Conservation (phyloP, 2,888 invertebrate species). For the Sphaerophoria rueppellii region DNA sequence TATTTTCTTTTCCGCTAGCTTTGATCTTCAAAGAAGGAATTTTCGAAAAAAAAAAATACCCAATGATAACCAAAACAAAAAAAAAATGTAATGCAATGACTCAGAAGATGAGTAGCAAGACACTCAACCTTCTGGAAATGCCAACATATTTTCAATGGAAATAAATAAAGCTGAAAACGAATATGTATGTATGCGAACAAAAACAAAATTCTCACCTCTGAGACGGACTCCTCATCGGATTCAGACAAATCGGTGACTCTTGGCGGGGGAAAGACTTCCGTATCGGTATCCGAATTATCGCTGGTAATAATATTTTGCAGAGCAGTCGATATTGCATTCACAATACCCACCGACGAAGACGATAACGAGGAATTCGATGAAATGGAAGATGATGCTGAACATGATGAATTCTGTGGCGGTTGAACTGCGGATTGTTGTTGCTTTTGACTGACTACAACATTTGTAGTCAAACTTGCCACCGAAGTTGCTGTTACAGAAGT, state of each 20-base stretch:
- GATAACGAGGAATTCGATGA: constrained; percentile 80
- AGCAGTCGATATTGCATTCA: constrained; percentile 79
- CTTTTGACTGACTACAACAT: constrained; percentile 83
- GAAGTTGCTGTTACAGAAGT: constrained; percentile 75
- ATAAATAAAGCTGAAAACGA: constrained; percentile 8
- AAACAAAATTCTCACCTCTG: constrained; percentile 88
- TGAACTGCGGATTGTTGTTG: constrained; percentile 83
- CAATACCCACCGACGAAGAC: constrained; percentile 80
- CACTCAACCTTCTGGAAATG: no score
- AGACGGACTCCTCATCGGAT: constrained; percentile 97
- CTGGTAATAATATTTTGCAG: constrained; percentile 85
- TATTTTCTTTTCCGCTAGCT: no score
- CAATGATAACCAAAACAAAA: neutral
- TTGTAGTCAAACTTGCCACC: constrained; percentile 73
- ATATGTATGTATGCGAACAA: neutral
- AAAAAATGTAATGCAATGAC: neutral
- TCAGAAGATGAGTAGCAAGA: constrained; percentile 9
- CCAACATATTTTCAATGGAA: neutral
- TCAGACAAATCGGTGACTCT: constrained; percentile 97
- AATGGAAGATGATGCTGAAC: constrained; percentile 78
- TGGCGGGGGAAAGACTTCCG: constrained; percentile 90
- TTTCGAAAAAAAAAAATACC: neutral
- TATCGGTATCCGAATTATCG: constrained; percentile 94
- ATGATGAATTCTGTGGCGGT: constrained; percentile 74
- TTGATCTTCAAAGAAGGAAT: neutral